Base-by-base conservation (phyloP, 1,140 invertebrate genomes). In the Trachymyrmex cornetzi region DNA sequence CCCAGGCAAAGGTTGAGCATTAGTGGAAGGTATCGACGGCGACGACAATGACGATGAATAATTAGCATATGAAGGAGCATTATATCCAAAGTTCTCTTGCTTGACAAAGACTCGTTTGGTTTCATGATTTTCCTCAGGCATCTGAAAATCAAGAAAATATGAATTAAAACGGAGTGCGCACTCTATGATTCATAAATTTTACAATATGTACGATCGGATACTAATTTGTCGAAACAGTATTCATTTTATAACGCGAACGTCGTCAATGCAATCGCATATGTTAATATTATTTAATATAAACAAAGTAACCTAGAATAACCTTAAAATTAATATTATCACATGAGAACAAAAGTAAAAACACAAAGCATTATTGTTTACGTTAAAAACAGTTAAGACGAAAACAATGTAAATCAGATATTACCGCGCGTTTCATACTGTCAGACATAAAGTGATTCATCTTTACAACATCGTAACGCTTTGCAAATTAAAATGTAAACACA, bases 1-100 rank as follows among this genome's bases (percentile, higher is more conserved):
- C 6, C 95, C 94, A 3, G 95, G 95, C 34, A 95, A 86, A 5
- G 94, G 94, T 69, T 94, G 94, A 74, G 93, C 93, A 9, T 94
- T 82, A 27, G 89, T 90, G n/a, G 93, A 90, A 0, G 92, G 87
- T 0, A 92, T 87, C 0, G 91, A 71, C 11, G 89, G 85, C 9
- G 91, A 71, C 9, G 89, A 86, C 9, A 88, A 82, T 30, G 92
- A 74, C 16, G 92, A 71, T n/a, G 92, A 88, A 53, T 93, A 93
- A 75, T 84, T 79, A 11, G 91, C 72, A 84, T 93, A 93, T 11
- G 85, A 64, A 2, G 77, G 90, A 91, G 9, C 90, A 27, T 95
- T 92, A 24, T 94, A 94, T 34, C 90, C 90, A 82, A 93, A 94
- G 44, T 71, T 87, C 6, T 95, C 94, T 55, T 91, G 93, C n/a